Conservation (phyloP, 2,797 vertebrate genomes). For the Anguilla marmorata region DNA sequence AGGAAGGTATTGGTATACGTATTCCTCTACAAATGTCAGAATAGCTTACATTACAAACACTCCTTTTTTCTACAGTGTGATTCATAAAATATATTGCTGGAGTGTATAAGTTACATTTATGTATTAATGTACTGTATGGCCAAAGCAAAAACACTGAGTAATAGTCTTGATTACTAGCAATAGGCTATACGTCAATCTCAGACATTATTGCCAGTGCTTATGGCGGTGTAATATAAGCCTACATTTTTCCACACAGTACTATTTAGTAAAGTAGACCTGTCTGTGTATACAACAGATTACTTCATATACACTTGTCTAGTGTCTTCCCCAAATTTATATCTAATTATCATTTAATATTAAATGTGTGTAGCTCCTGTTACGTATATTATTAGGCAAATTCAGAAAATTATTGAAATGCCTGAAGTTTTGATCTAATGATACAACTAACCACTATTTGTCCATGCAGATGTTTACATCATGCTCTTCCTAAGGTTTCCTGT, state of each 20-base stretch:
- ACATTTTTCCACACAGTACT: not conserved
- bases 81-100: not conserved
- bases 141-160: not conserved
- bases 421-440: constrained; percentile 54
- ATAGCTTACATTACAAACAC: not conserved
- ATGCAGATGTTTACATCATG: constrained; percentile 54
- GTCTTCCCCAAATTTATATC: not conserved
- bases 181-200: not conserved
- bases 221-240: not conserved
- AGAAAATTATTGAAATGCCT: constrained; percentile 56
- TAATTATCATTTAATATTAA: not conserved
- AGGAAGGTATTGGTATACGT: not conserved
- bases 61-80: not conserved
- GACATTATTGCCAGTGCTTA: not conserved
- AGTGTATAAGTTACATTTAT: too few relatives aligned
- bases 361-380: constrained; percentile 38
- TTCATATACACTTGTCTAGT: not conserved
- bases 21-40: not conserved
- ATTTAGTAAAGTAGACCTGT: not conserved
- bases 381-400: constrained; percentile 42
- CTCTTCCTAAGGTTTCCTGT: constrained; percentile 45
- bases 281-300: not conserved
- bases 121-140: not conserved
- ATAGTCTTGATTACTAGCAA: not conserved
- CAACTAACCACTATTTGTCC: constrained; percentile 50